These are phyloP conservation scores for Ennomos fuscantarius DNA, from an alignment of 2,888 invertebrate genomes.

Conservation along the genomic window DNA sequence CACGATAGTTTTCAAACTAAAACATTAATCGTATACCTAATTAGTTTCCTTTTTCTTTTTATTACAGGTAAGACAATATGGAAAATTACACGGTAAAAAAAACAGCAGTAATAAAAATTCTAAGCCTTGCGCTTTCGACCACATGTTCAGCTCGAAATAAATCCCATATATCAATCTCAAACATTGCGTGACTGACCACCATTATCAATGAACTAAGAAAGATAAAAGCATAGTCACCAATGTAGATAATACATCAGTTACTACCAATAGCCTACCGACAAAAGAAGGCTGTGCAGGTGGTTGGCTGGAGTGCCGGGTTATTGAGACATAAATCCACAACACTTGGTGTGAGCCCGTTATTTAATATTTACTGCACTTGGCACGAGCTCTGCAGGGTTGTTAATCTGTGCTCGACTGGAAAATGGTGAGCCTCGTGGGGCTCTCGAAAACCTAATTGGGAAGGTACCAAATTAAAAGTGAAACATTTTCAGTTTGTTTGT, in stretches of 20 bases:
- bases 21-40: too few species aligned
- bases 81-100: too few species aligned
- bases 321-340: conserved; percentile 74
- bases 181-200: conserved; percentile 54
- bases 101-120: too few species aligned
- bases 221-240: background rate
- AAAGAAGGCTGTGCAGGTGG: conserved; percentile 41
- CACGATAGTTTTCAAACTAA: too few species aligned
- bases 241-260: background rate
- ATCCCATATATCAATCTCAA: background rate
- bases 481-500: too few species aligned
- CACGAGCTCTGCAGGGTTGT: conserved; percentile 34
- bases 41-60: too few species aligned
- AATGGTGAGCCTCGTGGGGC: conserved; percentile 10
- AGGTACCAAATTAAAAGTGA: too few species aligned
- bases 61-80: too few species aligned
- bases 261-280: conserved; percentile 49
- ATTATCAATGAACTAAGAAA: conserved; percentile 56
- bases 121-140: too few species aligned
- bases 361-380: conserved; percentile 63
- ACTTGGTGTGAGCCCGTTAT: conserved; percentile 62
- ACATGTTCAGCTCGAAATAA: background rate
- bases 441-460: conserved; percentile 19
- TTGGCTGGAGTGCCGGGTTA: conserved; percentile 63
- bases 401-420: conserved; percentile 21